phyloP scores from a whole-genome alignment of 2,113 vertebrate species.

The Oxyruncus cristatus region DNA sequence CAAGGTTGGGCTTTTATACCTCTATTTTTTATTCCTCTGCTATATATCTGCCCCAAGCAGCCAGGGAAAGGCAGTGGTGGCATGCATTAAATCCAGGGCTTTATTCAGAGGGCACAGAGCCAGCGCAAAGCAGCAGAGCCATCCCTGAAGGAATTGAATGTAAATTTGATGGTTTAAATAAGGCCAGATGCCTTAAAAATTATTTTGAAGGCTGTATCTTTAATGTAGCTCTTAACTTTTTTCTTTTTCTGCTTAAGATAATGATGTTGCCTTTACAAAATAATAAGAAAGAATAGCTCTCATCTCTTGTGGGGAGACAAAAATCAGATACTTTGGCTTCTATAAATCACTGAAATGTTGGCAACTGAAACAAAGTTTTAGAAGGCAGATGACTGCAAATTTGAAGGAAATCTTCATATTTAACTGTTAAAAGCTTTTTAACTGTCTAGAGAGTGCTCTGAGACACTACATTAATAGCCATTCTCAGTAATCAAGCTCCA shows the following conservation, averaged over 20 bases:
- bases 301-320: conserved; percentile 51
- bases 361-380: conserved; percentile 59
- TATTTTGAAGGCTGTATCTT: conserved; percentile 61
- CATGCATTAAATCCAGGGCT: conserved; percentile 63
- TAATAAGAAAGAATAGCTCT: conserved; percentile 32
- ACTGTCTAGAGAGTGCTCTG: conserved; percentile 5
- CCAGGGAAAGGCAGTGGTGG: neutral
- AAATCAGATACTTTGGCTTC: conserved; percentile 61
- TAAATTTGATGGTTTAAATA: conserved; percentile 74
- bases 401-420: conserved; percentile 36
- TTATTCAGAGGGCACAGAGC: conserved; percentile 59
- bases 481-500: conserved; percentile 20
- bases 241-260: neutral
- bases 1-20: neutral
- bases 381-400: conserved; percentile 47
- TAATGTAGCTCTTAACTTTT: conserved; percentile 32
- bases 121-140: conserved; percentile 58
- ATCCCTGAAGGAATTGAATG: conserved; percentile 69
- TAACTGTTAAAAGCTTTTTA: conserved; percentile 39
- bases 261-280: conserved; percentile 37
- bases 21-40: neutral
- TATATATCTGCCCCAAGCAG: neutral
- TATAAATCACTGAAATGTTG: conserved; percentile 58
- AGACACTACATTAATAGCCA: neutral
- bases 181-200: conserved; percentile 73